Conservation (phyloP, 2,113 vertebrate species). For the Theristicus caerulescens region DNA sequence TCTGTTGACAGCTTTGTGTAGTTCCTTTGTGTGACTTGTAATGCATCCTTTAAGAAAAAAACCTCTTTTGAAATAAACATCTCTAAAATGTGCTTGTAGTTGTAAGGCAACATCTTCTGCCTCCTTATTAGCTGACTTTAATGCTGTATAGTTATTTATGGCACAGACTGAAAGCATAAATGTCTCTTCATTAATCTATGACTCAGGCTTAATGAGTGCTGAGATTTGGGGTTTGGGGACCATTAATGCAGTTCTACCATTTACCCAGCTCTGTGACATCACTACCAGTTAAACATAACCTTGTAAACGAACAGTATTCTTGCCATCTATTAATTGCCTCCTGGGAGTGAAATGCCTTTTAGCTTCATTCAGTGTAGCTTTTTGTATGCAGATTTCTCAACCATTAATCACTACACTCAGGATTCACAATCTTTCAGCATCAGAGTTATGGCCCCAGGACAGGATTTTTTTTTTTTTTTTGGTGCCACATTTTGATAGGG, state of each 20-base stretch:
- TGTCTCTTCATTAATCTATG: slow-evolving; percentile 42
- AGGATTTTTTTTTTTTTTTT: not conserved
- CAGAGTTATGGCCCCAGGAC: not conserved
- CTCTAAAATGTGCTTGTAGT: not conserved
- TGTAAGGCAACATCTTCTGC: not conserved
- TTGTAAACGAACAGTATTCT: not conserved
- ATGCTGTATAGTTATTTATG: slow-evolving; percentile 34
- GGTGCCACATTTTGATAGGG: not conserved
- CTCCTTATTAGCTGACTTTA: slow-evolving; percentile 5
- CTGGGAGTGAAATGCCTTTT: slow-evolving; percentile 3
- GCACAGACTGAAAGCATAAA: slow-evolving; percentile 27
- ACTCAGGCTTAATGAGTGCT: slow-evolving; percentile 34
- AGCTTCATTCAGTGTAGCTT: not conserved
- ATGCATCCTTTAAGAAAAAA: not conserved
- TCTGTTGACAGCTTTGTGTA: not conserved
- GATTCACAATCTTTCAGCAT: not conserved
- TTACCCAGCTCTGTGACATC: slow-evolving; percentile 23
- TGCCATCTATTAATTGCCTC: not conserved
- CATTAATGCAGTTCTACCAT: slow-evolving; percentile 7
- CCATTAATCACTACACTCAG: not conserved
- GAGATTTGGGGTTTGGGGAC: slow-evolving; percentile 43
- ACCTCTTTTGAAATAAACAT: not conserved
- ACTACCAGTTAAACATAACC: slow-evolving; percentile 2
- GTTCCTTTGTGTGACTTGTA: not conserved
- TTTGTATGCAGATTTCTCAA: slow-evolving; percentile 1